A percentile compares a stretch with the other conserved stretches of the same genome.
Conservation (phyloP, 53 echinoderm and acorn worm genomes). For the Apostichopus leukothele region DNA sequence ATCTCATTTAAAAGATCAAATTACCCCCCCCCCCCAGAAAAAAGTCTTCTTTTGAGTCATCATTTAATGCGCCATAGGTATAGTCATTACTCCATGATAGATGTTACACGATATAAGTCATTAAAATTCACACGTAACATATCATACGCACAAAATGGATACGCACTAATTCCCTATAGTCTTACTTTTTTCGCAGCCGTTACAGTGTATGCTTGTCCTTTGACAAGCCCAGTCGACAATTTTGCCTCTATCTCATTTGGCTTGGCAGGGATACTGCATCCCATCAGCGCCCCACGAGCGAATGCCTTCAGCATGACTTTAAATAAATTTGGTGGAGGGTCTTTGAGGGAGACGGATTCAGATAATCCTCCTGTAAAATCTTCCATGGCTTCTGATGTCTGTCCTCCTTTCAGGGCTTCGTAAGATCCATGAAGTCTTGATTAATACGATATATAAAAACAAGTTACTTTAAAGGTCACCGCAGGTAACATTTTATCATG, state of each 20-base stretch:
- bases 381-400: constrained; percentile 88
- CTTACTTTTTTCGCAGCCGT: constrained; percentile 81
- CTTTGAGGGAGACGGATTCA: constrained; percentile 64
- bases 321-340: constrained; percentile 73
- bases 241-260: constrained; percentile 71
- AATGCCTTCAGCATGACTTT: constrained; percentile 63
- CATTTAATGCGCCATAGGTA: too few species aligned
- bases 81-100: too few species aligned
- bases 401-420: constrained; percentile 89
- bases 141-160: too few species aligned
- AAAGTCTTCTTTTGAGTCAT: too few species aligned
- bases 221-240: constrained; percentile 64
- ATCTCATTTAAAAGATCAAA: too few species aligned
- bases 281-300: constrained; percentile 74
- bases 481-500: too few species aligned
- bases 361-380: constrained; percentile 91
- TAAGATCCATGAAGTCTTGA: constrained; percentile 81
- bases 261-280: constrained; percentile 83
- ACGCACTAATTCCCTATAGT: too few species aligned
- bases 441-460: too few species aligned
- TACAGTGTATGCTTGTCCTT: constrained; percentile 88
- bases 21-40: too few species aligned
- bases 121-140: too few species aligned
- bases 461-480: not conserved
- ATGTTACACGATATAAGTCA: too few species aligned